Conservation (phyloP, 2,888 invertebrate species). For the Celastrina argiolus region DNA sequence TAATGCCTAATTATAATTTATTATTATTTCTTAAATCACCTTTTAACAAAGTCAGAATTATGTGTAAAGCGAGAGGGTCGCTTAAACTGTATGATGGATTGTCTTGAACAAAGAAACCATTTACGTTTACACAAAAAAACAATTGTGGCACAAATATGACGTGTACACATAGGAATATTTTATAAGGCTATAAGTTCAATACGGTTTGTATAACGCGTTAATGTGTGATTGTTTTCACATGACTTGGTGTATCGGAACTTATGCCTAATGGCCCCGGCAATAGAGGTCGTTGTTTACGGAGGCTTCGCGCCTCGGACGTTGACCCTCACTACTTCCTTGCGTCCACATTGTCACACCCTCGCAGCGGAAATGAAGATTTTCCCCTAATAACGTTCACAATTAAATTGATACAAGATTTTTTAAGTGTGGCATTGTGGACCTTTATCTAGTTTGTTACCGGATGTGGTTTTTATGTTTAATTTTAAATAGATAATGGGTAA, state of each 20-base stretch:
- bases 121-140: neutral
- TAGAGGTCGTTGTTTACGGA: constrained; percentile 28
- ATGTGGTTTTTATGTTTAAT: neutral
- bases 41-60: neutral
- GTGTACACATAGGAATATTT: neutral
- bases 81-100: neutral
- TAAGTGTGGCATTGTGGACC: neutral
- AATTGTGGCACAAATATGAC: neutral
- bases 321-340: constrained; percentile 33
- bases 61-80: neutral
- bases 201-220: constrained; percentile 5
- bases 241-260: neutral
- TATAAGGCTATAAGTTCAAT: neutral
- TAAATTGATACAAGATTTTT: constrained; percentile 14
- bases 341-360: constrained; percentile 29
- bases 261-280: neutral
- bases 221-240: neutral
- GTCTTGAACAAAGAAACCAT: neutral
- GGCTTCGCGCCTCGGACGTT: constrained; percentile 34
- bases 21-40: neutral
- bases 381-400: constrained; percentile 22
- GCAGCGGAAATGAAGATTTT: constrained; percentile 17
- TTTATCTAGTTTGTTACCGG: neutral
- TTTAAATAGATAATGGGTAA: neutral
- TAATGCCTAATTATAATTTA: constrained; percentile 6